phyloP scores from a whole-genome alignment of 1,140 invertebrate genomes.

The Tachypleus tridentatus region DNA sequence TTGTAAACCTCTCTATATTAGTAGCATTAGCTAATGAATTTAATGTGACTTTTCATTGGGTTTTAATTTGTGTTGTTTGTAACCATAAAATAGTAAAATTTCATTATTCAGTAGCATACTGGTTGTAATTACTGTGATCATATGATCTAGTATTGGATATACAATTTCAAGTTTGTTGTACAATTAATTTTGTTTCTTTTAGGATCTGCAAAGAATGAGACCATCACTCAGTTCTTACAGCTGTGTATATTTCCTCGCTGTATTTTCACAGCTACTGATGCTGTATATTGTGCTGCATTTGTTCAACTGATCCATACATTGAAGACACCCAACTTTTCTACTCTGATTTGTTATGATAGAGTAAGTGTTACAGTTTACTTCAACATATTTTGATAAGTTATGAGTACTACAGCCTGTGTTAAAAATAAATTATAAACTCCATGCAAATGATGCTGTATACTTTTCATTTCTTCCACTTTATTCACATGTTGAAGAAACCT shows the following conservation, averaged over 20 bases:
- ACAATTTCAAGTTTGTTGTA: background rate
- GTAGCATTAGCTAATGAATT: background rate
- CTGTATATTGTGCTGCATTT: slow-evolving; percentile 94
- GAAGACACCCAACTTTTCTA: slow-evolving; percentile 95
- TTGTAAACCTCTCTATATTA: background rate
- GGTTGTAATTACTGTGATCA: no score
- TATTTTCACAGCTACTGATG: slow-evolving; percentile 87
- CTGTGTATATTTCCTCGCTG: slow-evolving; percentile 91
- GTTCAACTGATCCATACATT: slow-evolving; percentile 88
- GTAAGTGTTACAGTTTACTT: slow-evolving; percentile 42
- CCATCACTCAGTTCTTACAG: slow-evolving; percentile 91
- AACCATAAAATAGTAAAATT: no score
- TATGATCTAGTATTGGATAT: no score
- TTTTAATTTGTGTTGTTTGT: slow-evolving; percentile 29
- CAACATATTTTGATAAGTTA: no score
- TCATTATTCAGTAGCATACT: no score
- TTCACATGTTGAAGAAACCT: no score
- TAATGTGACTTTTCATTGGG: slow-evolving; percentile 26
- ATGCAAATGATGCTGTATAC: no score
- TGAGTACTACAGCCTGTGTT: no score
- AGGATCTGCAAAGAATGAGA: slow-evolving; percentile 83
- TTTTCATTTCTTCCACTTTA: no score
- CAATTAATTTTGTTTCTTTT: background rate
- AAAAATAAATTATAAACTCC: no score
- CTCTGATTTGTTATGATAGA: slow-evolving; percentile 90